These are phyloP conservation scores for Elaphurus davidianus DNA, from an alignment of 2,113 vertebrate genomes.

Conservation along the genomic window DNA sequence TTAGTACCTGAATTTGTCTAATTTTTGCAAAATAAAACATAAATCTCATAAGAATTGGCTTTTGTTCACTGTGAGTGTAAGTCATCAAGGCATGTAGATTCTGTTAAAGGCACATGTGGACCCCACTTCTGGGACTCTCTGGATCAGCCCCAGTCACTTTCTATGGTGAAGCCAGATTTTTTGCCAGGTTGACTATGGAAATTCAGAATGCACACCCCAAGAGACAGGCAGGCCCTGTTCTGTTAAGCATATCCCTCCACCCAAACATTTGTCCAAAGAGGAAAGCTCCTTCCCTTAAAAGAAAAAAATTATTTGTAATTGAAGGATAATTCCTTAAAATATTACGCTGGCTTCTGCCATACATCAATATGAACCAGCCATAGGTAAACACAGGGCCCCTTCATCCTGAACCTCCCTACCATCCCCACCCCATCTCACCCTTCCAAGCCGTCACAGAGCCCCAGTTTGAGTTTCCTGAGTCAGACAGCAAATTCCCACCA, in stretches of 20 bases:
- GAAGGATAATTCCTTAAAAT: not conserved
- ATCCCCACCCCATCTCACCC: not conserved
- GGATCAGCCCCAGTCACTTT: not conserved
- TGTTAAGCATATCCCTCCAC: too few relatives aligned
- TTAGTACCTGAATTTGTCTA: not conserved
- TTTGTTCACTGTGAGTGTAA: not conserved
- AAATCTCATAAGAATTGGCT: not conserved
- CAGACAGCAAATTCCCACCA: not conserved
- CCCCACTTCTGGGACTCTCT: not conserved
- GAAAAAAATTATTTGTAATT: not conserved
- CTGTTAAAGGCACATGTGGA: not conserved
- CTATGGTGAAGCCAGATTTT: not conserved
- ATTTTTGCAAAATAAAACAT: not conserved
- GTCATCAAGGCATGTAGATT: not conserved
- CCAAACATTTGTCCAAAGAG: not conserved
- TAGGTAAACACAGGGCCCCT: not conserved
- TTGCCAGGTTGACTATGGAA: not conserved
- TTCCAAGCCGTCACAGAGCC: not conserved
- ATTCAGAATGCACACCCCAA: accelerated
- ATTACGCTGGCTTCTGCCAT: not conserved
- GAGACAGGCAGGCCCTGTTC: not conserved
- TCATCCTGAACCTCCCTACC: not conserved
- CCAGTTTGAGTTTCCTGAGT: not conserved
- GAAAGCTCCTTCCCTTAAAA: not conserved
- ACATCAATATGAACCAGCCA: not conserved